Conservation (phyloP, 2,888 invertebrate genomes). For the Allophyes oxyacanthae region DNA sequence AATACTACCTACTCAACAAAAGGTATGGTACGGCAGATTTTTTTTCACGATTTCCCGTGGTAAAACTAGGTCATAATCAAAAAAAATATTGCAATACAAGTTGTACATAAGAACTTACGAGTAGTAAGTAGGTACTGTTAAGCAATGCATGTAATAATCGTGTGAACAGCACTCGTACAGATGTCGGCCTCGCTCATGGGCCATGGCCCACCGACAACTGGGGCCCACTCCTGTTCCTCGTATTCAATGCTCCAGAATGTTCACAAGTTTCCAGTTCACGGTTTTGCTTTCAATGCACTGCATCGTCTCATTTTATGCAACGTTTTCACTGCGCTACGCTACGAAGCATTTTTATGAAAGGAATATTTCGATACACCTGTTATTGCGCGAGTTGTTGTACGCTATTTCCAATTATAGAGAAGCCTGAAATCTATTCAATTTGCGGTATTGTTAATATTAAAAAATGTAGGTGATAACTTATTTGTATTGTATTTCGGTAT, state of each 20-base stretch:
- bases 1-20: too few relatives aligned
- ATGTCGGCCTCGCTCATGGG: conserved; percentile 8
- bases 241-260: conserved; percentile 74
- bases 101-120: too few relatives aligned
- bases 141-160: conserved; percentile 12
- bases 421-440: conserved; percentile 5
- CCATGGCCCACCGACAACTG: conserved; percentile 56
- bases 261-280: conserved; percentile 72
- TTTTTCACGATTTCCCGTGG: too few relatives aligned
- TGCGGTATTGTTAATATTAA: too few relatives aligned
- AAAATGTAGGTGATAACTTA: too few relatives aligned
- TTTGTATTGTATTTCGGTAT: too few relatives aligned
- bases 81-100: conserved; percentile 3
- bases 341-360: conserved; percentile 62
- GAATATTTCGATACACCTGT: conserved; percentile 63
- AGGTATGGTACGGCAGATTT: too few relatives aligned
- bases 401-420: conserved; percentile 1
- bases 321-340: conserved; percentile 59
- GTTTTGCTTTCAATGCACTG: conserved; percentile 72
- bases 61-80: too few relatives aligned
- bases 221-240: conserved; percentile 67
- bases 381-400: conserved; percentile 27
- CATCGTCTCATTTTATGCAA: conserved; percentile 71
- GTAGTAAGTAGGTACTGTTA: not conserved
- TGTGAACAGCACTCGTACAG: conserved; percentile 2